These are phyloP conservation scores for Malaclemys terrapin DNA, from an alignment of 2,113 vertebrate genomes.

Conservation along the genomic window DNA sequence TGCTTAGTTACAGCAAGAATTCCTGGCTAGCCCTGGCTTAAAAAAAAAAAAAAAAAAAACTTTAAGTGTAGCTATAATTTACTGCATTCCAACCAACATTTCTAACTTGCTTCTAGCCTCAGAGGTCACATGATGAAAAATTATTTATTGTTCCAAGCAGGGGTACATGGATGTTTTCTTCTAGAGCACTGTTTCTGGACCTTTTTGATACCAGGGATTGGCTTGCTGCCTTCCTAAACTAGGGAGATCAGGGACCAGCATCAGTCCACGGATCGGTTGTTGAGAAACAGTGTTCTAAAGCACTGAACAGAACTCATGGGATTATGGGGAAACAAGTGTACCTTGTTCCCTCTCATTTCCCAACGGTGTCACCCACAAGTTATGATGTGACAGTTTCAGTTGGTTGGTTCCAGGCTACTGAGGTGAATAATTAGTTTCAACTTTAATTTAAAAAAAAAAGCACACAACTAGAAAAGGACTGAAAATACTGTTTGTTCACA, in stretches of 20 bases:
- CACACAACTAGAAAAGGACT: not conserved
- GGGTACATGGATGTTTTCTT: not conserved
- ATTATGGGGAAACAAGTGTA: too few species aligned
- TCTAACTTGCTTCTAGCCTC: not conserved
- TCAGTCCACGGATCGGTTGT: not conserved
- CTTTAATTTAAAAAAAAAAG: constrained; percentile 7
- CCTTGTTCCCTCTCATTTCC: not conserved
- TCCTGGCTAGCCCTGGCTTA: not conserved
- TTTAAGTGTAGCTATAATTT: not conserved
- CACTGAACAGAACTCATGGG: rapidly evolving
- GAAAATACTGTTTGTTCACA: constrained; percentile 42
- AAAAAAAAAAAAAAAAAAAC: too few species aligned
- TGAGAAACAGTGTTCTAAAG: rapidly evolving
- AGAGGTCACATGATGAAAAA: not conserved
- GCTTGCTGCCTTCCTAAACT: not conserved
- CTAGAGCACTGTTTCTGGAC: not conserved
- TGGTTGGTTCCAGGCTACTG: rapidly evolving
- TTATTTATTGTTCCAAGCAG: not conserved
- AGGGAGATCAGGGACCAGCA: rapidly evolving
- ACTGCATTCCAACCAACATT: not conserved
- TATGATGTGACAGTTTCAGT: rapidly evolving
- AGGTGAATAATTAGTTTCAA: not conserved
- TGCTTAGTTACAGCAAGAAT: not conserved
- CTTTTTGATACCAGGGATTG: not conserved
- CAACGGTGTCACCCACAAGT: not conserved